Conservation (phyloP, 2,797 vertebrate genomes). For the Parambassis ranga region DNA sequence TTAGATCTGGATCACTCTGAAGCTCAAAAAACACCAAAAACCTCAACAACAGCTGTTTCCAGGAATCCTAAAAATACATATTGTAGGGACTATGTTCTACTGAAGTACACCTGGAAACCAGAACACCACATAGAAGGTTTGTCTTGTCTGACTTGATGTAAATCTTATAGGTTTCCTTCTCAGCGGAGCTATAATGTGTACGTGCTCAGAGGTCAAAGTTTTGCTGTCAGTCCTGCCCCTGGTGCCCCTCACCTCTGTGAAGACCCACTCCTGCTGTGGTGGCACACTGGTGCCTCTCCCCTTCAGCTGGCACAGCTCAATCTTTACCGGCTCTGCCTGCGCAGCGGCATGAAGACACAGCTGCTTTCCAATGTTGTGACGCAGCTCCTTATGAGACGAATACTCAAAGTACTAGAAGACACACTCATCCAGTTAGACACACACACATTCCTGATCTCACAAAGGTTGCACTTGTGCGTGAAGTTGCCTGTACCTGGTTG, state of each 20-base stretch:
- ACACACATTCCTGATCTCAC: fast-evolving
- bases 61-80: too few relatives aligned
- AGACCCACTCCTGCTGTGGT: conserved; percentile 87
- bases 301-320: conserved; percentile 83
- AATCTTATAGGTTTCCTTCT: too few relatives aligned
- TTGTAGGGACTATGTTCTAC: too few relatives aligned
- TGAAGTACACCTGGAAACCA: too few relatives aligned
- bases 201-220: neutral
- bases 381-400: conserved; percentile 86
- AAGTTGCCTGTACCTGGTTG: conserved; percentile 86
- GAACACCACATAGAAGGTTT: too few relatives aligned
- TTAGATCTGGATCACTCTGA: too few relatives aligned
- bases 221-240: neutral
- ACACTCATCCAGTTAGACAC: conserved; percentile 34
- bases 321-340: conserved; percentile 61
- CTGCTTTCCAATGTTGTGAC: conserved; percentile 93
- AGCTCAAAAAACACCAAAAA: too few relatives aligned
- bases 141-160: too few relatives aligned
- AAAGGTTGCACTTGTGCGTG: neutral
- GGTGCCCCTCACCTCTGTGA: conserved; percentile 82
- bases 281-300: conserved; percentile 82
- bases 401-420: conserved; percentile 92
- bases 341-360: conserved; percentile 84
- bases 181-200: too few relatives aligned
- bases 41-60: too few relatives aligned